Conservation (phyloP, 2,888 invertebrate genomes). For the Spilosoma lubricipeda region DNA sequence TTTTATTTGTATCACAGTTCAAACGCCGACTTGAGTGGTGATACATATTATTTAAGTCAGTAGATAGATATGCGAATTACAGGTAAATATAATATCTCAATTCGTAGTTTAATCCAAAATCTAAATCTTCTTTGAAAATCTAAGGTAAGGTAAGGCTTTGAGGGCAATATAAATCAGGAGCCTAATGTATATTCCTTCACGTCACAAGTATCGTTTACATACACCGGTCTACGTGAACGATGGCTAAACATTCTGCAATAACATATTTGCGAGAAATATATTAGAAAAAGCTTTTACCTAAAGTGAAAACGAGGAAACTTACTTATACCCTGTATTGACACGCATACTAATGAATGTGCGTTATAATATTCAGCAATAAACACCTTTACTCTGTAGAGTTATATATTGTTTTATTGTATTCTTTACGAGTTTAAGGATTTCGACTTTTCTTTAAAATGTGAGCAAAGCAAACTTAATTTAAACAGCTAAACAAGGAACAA, state of each 20-base stretch:
- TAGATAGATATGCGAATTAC: background rate
- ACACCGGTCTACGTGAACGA: constrained; percentile 38
- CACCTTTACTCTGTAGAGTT: constrained; percentile 34
- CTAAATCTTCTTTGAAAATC: background rate
- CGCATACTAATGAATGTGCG: constrained; percentile 54
- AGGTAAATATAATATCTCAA: background rate
- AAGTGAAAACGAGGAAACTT: constrained; percentile 58
- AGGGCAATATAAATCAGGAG: constrained; percentile 2
- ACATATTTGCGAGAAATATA: constrained; percentile 62
- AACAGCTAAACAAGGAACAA: too few species aligned
- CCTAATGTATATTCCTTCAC: constrained; percentile 38
- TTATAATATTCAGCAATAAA: constrained; percentile 40
- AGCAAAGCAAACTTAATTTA: too few species aligned
- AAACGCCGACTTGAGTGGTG: too few species aligned
- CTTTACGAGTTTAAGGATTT: background rate
- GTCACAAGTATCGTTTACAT: constrained; percentile 36
- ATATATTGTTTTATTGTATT: background rate
- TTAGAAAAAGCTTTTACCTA: constrained; percentile 72
- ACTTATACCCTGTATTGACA: constrained; percentile 55
- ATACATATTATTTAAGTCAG: background rate
- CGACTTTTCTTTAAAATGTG: too few species aligned
- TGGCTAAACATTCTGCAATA: constrained; percentile 51
- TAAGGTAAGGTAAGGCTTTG: constrained; percentile 1
- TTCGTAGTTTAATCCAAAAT: background rate
- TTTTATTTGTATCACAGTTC: too few species aligned